Base-by-base conservation (phyloP, 2,888 invertebrate genomes). In the Drosophila hamatofila region DNA sequence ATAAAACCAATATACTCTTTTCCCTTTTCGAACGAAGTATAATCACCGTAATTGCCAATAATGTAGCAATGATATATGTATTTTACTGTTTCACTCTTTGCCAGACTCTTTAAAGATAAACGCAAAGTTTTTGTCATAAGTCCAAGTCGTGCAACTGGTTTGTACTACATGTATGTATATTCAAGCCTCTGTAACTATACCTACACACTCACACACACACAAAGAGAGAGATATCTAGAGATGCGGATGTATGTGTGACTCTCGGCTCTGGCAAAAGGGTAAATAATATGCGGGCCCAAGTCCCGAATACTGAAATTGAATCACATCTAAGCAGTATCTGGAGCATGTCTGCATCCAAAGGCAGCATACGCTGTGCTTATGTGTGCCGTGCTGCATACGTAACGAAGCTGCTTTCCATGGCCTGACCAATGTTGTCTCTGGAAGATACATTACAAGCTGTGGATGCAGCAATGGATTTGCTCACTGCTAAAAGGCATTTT, bases 401-500 rank as follows among this genome's bases (percentile, higher is more conserved):
- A 67, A 67, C 56, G 56, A 55, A 21, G 65, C 42, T 42, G 64
- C 44, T 23, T 23, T 14, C 44, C 14, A 8, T 44, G 46, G 46
- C 3, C 25, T 11, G 27, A 48, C 30, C 65, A 59, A 27, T 39
- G 55, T 52, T 81, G 71, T 60, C 75, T 64, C 77, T 80, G 63
- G 42, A 66, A 81, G 78, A 80, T 80, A 78, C 72, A 83, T 80
- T 80, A 75, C 80, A 75, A 2, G 39, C 65, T 49, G 16, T 46
- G 60, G 49, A 51, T 67, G 56, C 63, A 63, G 56, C 39, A 33
- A 46, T 60, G 65, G 55, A 42, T 71, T 52, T 54, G 71, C 52
- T 30, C 21, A 21, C 57, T n/a, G 63, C 27, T 56, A 33, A 56
- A 62, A 62, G 7, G 25, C n/a, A 39, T 63, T 62, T 62, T 44